Base-by-base conservation (phyloP, 2,797 vertebrate genomes). In the Sitta carolinensis region DNA sequence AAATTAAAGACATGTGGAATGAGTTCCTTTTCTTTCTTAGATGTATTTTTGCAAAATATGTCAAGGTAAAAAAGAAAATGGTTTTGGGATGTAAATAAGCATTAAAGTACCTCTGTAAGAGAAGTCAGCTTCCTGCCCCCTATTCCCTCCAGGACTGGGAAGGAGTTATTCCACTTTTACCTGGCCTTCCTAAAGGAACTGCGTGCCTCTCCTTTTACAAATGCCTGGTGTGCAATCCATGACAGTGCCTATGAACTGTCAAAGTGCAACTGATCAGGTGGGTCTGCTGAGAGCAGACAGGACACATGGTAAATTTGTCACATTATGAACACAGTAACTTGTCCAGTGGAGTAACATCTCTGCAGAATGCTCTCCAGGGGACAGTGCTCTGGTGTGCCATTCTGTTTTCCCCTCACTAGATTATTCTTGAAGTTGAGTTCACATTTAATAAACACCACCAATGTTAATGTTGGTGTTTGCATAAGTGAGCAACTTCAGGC, bases 71-170 rank as follows among this genome's bases (percentile, higher is more conserved):
- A 4, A 63, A 79, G 19, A 63, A 84, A 75, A 58, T 21, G 11
- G 22, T 81, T 81, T 81, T 93, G 23, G 50, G n/a, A 81, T 16
- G 7, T 47, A 88, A 76, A 54, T 27, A 84, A 94, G 43, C 43
- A 74, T 25, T 63, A 7, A 66, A 21, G 4, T 19, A 62, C n/a
- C 16, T 67, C 58, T 14, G 3, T 30, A 73, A 45, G 0, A 62
- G 9, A 88, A 38, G 16, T 51, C 48, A 82, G 16, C n/a, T 72
- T 92, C 59, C 72, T 73, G 34, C 7, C 6, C 25, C 15, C n/a
- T 27, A 7, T 48, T 73, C 36, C 66, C 17, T 73, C n/a, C 32
- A 68, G 32, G 15, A 48, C 26, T 20, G 25, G 45, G 16, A 55
- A 87, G 32, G 42, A 42, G 9, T 34, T 55, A 34, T 69, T 95